Conservation (phyloP, 37 sponge, comb jelly and placozoan species). For the Petrosia ficiformis region DNA sequence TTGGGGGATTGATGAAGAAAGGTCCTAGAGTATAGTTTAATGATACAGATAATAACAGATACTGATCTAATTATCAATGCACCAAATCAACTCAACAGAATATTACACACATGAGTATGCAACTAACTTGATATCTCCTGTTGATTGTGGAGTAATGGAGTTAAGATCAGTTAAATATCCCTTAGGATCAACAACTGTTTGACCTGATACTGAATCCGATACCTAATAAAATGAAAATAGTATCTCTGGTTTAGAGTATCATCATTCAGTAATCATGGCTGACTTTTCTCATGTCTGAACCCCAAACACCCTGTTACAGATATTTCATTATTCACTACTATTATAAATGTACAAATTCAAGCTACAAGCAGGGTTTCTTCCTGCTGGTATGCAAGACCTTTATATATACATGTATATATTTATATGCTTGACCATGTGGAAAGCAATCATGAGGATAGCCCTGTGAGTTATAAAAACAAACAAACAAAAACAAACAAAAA, state of each 20-base stretch:
- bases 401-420: too few species aligned
- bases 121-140: conserved; percentile 87
- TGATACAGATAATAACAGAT: conserved; percentile 2
- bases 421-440: too few species aligned
- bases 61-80: background rate
- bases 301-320: too few species aligned
- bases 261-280: too few species aligned
- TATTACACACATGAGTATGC: background rate
- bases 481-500: too few species aligned
- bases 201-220: conserved; percentile 96
- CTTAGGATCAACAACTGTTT: conserved; percentile 98
- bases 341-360: too few species aligned
- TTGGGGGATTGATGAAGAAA: background rate
- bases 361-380: too few species aligned
- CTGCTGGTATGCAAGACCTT: too few species aligned
- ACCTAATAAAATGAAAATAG: conserved; percentile 54
- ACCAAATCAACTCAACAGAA: background rate
- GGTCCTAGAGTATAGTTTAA: background rate
- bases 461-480: too few species aligned
- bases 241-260: background rate
- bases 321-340: too few species aligned
- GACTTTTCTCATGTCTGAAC: too few species aligned
- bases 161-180: conserved; percentile 97
- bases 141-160: conserved; percentile 86
- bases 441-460: too few species aligned